Percentiles rank a stretch among this genome's conserved stretches.
Evolutionary conservation across 2,113 vertebrate genomes (phyloP).

Genomic region (Prunella himalayana): DNA sequence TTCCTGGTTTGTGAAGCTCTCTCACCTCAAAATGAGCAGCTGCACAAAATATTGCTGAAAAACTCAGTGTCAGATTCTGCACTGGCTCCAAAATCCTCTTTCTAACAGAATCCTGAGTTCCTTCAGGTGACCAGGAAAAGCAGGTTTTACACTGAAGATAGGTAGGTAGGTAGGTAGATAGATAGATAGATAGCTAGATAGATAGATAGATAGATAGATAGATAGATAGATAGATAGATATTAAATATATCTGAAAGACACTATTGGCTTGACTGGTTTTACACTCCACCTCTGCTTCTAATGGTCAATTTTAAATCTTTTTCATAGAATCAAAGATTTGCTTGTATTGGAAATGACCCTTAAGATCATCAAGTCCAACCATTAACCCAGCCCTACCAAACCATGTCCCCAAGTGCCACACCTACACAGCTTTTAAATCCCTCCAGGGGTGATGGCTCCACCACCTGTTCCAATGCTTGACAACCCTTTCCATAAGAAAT

Average conservation of each 20-base stretch:
- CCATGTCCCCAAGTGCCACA: neutral
- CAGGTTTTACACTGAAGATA: neutral
- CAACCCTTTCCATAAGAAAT: neutral
- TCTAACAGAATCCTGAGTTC: neutral
- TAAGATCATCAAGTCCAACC: neutral
- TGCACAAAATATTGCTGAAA: neutral
- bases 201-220: neutral
- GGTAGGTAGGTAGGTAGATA: neutral
- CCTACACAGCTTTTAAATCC: neutral
- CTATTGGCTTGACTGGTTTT: neutral
- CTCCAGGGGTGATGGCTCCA: neutral
- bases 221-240: neutral
- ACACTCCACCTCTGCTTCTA: neutral
- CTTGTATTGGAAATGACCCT: neutral
- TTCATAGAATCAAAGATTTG: neutral
- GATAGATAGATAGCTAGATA: neutral
- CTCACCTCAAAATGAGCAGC: neutral
- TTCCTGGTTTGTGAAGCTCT: neutral
- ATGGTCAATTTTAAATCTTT: neutral
- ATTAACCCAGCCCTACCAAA: neutral
- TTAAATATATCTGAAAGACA: neutral
- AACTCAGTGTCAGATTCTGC: neutral
- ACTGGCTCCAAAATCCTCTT: neutral
- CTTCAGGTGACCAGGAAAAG: neutral
- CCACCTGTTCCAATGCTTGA: neutral